Conservation (phyloP, 2,888 invertebrate species). For the Ophonus ardosiacus region DNA sequence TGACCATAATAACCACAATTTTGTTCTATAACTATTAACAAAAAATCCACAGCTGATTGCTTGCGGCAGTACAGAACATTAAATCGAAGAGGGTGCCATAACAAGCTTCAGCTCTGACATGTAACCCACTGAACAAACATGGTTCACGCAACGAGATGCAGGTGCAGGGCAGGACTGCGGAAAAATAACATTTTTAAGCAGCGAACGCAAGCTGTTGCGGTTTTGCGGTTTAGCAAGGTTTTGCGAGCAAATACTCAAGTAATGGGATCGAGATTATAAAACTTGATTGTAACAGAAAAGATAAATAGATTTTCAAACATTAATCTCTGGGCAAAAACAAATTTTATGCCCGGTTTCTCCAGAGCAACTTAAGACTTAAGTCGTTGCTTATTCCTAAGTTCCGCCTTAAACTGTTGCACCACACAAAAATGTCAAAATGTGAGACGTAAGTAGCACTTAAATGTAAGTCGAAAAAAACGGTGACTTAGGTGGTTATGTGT, state of each 20-base stretch:
- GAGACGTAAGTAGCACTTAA: no score
- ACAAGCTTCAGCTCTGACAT: slow-evolving; percentile 32
- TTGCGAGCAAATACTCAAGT: not conserved
- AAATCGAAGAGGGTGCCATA: slow-evolving; percentile 47
- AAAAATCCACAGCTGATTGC: slow-evolving; percentile 40
- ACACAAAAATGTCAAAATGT: no score
- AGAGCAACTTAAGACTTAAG: no score
- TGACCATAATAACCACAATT: slow-evolving; percentile 22
- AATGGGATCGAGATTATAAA: not conserved
- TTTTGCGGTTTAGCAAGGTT: not conserved
- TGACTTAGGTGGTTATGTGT: no score
- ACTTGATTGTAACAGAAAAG: not conserved
- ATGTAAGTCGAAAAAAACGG: no score
- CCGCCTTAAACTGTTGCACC: no score
- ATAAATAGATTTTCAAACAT: not conserved
- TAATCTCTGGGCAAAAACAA: not conserved
- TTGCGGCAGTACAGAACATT: not conserved
- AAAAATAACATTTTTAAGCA: not conserved
- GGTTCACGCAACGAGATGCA: not conserved
- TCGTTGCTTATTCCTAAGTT: no score
- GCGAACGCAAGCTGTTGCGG: not conserved
- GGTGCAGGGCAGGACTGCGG: not conserved
- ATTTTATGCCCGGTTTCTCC: no score
- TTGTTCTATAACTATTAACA: not conserved
- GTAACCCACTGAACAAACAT: slow-evolving; percentile 37